A percentile compares a stretch with the other conserved stretches of the same genome.
phyloP scores from a whole-genome alignment of 2,113 vertebrate species.

The Labrus mixtus region DNA sequence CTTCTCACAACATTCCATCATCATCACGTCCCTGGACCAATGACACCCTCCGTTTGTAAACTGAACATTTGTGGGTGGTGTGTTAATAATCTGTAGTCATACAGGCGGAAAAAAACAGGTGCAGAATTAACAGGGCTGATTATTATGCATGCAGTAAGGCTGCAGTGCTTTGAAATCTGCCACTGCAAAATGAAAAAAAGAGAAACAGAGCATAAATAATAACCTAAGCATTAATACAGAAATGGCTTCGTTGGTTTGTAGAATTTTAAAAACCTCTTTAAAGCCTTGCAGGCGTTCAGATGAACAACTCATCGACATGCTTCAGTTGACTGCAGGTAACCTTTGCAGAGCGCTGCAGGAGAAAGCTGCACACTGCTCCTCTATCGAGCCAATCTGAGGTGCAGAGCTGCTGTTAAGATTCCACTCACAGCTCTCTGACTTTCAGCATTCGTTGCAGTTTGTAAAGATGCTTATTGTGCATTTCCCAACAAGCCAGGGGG shows the following conservation, averaged over 20 bases:
- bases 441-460: constrained; percentile 62
- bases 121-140: background rate
- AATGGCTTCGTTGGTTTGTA: background rate
- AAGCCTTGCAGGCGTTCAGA: background rate
- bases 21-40: background rate
- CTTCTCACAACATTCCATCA: background rate
- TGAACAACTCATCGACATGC: constrained; percentile 7
- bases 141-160: background rate
- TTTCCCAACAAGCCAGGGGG: constrained; percentile 46
- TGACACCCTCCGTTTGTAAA: background rate
- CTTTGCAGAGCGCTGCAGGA: constrained; percentile 25
- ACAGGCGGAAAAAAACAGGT: background rate
- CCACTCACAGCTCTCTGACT: constrained; percentile 51
- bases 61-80: background rate
- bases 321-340: constrained; percentile 50
- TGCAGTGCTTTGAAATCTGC: background rate
- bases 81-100: background rate
- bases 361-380: constrained; percentile 38
- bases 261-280: background rate
- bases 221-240: background rate
- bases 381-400: constrained; percentile 49
- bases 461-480: constrained; percentile 57
- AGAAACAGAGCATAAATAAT: background rate
- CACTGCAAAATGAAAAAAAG: background rate
- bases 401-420: constrained; percentile 61